phyloP scores from a whole-genome alignment of 2,888 invertebrate species.

The Drosophila rellima region DNA sequence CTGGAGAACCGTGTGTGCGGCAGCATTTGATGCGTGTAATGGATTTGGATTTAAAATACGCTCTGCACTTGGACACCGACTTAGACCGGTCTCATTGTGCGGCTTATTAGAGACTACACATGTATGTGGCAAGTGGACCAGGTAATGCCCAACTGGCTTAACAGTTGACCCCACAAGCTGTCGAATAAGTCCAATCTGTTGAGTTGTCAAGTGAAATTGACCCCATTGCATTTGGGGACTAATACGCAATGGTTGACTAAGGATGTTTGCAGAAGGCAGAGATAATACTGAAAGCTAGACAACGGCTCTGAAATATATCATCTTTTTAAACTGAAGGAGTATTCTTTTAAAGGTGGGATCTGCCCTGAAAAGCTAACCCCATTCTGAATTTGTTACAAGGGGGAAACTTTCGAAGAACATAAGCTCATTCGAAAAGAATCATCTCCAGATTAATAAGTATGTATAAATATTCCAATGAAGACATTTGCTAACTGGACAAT shows the following conservation, averaged over 20 bases:
- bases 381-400: not conserved
- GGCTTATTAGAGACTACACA: constrained; percentile 64
- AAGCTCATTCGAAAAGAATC: no score
- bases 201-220: constrained; percentile 48
- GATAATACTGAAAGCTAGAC: not conserved
- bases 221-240: constrained; percentile 35
- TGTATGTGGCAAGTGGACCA: constrained; percentile 49
- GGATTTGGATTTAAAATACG: constrained; percentile 46
- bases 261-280: not conserved
- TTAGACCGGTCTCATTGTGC: constrained; percentile 60
- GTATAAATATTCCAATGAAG: no score
- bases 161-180: constrained; percentile 31
- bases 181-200: constrained; percentile 33
- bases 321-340: not conserved
- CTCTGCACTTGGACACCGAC: constrained; percentile 57
- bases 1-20: constrained; percentile 24
- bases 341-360: not conserved
- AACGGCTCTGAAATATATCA: not conserved
- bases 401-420: not conserved
- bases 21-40: constrained; percentile 62
- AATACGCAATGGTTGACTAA: constrained; percentile 9
- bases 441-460: no score
- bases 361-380: not conserved
- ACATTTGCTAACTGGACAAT: not conserved
- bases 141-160: constrained; percentile 30